phyloP scores from a whole-genome alignment of 1,140 invertebrate species.

The Drosophila bifasciata region DNA sequence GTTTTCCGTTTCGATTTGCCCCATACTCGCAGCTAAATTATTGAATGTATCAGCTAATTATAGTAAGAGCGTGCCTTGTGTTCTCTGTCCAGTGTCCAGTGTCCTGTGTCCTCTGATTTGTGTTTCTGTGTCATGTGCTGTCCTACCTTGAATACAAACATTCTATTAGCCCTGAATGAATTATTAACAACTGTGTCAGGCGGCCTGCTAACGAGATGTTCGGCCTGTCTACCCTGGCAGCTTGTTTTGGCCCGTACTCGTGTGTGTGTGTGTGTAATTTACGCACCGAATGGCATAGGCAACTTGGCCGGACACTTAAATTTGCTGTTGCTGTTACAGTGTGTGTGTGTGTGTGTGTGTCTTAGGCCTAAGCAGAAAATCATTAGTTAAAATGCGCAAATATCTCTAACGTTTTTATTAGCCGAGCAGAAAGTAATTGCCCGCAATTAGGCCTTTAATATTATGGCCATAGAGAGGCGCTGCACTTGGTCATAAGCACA shows the following conservation, averaged over 20 bases:
- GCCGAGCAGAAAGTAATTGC: conserved; percentile 73
- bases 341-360: conserved; percentile 71
- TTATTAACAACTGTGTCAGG: conserved; percentile 75
- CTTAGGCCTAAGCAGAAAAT: conserved; percentile 74
- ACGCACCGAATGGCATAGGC: conserved; percentile 19
- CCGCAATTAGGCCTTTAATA: conserved; percentile 76
- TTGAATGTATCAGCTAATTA: conserved; percentile 74
- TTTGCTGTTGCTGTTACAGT: conserved; percentile 48
- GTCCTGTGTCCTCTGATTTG: conserved; percentile 29
- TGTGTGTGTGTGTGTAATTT: conserved; percentile 12
- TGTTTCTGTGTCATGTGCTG: conserved; percentile 30
- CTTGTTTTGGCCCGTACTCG: conserved; percentile 1
- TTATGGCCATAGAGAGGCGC: conserved; percentile 52
- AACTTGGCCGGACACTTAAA: conserved; percentile 51
- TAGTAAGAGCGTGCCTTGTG: conserved; percentile 46
- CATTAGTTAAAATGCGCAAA: conserved; percentile 81
- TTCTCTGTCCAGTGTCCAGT: not conserved
- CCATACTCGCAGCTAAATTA: conserved; percentile 53
- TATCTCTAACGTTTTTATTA: conserved; percentile 81
- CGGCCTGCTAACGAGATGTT: conserved; percentile 59
- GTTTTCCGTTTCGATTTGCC: conserved; percentile 13
- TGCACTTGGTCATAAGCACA: conserved; percentile 60
- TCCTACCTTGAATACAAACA: conserved; percentile 47
- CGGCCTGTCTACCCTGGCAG: not conserved
- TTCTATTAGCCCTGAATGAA: conserved; percentile 72